Base-by-base conservation (phyloP, 2,797 vertebrate species). In the Chiloscyllium punctatum region DNA sequence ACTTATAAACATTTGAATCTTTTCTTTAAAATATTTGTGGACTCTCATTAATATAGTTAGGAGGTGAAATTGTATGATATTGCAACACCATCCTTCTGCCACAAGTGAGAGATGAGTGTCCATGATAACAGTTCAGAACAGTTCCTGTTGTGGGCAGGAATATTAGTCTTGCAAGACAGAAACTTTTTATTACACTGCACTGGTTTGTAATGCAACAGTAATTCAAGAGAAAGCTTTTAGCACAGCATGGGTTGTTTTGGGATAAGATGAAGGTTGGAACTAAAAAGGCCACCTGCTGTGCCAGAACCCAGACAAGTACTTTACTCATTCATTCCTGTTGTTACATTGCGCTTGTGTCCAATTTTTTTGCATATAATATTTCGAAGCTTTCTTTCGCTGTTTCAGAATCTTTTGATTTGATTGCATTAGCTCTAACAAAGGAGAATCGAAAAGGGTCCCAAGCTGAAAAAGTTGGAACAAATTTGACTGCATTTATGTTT, bases 141-240 rank as follows among this genome's bases (percentile, higher is more conserved):
- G 90, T 69, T n/a, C n/a, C 66, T 68, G 9, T 42, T 25, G 62
- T 27, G 42, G 92, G 7, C 66, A 92, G 87, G 33, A 90, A 66
- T n/a, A n/a, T 90, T 90, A 62, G 27, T 15, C 87, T 90, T 62
- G 30, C 87, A 90, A 57, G 90, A 68, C 90, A 42, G 62, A 92
- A 92, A 69, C 53, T 69, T 92, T 42, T 92, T 69, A 69, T 92
- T 25, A 92, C 66, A 69, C 21, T 11, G 33, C 18, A 69, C 62
- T 69, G n/a, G 90, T 92, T 92, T 68, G 66, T 69, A 42, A 69
- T 68, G 62, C 18, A 33, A 92, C 90, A 92, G n/a, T 69, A 69
- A 92, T 92, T 66, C 92, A 42, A n/a, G 23, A 25, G 90, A 92
- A 69, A 92, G 90, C 90, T 69, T 69, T 92, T 92, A 92, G n/a